Base-by-base conservation (phyloP, 2,888 invertebrate genomes). In the Machimus atricapillus region DNA sequence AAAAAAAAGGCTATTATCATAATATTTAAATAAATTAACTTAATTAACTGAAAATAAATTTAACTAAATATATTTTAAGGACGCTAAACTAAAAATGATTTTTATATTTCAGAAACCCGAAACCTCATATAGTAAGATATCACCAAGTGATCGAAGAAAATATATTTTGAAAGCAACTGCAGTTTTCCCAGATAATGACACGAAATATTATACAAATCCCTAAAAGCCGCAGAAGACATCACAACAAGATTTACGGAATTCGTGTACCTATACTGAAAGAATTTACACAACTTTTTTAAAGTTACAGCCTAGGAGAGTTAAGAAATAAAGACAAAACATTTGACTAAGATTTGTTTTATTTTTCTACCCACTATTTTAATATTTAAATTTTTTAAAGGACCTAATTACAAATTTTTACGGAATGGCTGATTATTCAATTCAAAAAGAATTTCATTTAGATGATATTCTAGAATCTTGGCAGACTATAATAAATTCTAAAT, bases 161-260 rank as follows among this genome's bases (percentile, higher is more conserved):
- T 92, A 91, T 88, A 91, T 92, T 86, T 89, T 92, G 16, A 91
- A 91, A 89, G 91, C 92, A 52, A 90, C 92, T 78, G 90, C 91
- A 88, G 90, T 92, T 86, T 91, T 92, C 78, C 89, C 90, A 86
- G 91, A 91, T 88, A 91, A 91, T 88, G 91, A 89, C 89, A 92
- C 91, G 87, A 88, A 91, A 40, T 92, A 92, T 52, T 34, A 88
- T 79, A 88, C 89, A 82, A 87, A 87, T 34, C 14, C 46, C 34
- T 77, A 58, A 78, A 27, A 73, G 9, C 16, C 27, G 12, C 37
- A 52, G 34, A 52, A 52, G 37, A 66, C 82, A 82, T 82, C 82
- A 82, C 82, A 58, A 52, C 2, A 82, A 66, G 66, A 66, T 58
- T 66, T 82, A 37, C 56, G 31, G 37, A 66, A 19, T 58, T 82